phyloP scores from a whole-genome alignment of 2,113 vertebrate species.

The Myodes glareolus region DNA sequence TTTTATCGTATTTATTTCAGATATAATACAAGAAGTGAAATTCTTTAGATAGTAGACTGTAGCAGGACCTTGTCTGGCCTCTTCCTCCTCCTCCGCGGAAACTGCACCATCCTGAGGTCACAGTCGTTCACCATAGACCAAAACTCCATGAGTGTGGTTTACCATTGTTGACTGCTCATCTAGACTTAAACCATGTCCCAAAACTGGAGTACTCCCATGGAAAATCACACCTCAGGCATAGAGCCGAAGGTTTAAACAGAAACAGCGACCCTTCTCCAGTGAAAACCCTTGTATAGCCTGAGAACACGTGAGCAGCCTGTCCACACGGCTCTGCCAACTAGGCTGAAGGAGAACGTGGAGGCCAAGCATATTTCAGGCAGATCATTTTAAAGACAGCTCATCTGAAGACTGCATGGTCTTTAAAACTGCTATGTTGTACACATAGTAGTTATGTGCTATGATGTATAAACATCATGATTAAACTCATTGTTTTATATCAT shows the following conservation, averaged over 20 bases:
- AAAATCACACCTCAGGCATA: background rate
- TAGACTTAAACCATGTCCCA: conserved; percentile 1
- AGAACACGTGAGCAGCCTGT: background rate
- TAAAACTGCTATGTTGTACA: background rate
- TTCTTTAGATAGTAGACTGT: background rate
- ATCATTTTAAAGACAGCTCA: conserved; percentile 27
- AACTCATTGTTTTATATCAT: background rate
- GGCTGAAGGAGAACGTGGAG: background rate
- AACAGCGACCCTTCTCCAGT: background rate
- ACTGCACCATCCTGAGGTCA: background rate
- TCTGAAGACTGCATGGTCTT: background rate
- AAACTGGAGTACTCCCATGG: background rate
- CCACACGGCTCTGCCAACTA: background rate
- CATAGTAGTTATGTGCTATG: too few relatives aligned
- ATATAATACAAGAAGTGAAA: conserved; percentile 27
- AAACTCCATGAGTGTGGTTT: background rate
- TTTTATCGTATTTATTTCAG: conserved; percentile 11
- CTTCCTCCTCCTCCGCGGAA: background rate
- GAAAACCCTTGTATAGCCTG: background rate
- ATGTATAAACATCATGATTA: background rate
- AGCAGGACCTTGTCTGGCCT: background rate
- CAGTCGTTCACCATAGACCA: background rate
- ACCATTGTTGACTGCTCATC: background rate
- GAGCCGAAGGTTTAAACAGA: background rate
- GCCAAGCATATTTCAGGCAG: background rate